Evolutionary conservation across 1,140 invertebrate species (phyloP), one percentile per base, ranked within the genome.

Genomic region (Psilanteris sp.): DNA sequence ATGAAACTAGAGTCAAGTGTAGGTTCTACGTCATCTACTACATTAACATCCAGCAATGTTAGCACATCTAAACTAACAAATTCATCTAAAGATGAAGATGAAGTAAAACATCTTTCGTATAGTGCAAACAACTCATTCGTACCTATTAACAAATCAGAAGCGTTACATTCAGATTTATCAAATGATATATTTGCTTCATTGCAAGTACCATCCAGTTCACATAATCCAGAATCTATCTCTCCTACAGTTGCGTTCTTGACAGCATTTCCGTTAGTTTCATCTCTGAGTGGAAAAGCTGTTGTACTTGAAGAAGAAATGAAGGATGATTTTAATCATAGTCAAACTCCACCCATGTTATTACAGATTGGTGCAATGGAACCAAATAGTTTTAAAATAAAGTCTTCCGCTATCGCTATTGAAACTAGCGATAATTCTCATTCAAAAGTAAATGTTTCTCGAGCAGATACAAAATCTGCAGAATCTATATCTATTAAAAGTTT

Each of bases 171-270:
- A 4, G 93, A 94, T 80, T 86, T 94, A 73, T 93, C 93, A 3
- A 92, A 93, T 81, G 93, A 94, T 79, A 91, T 94, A 72, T 91
- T 94, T 82, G 92, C 93, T 0, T 91, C 91, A 4, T 85, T 92
- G 43, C 91, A 92, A 81, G 91, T 92, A 10, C 90, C 91, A 10
- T 86, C 90, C 0, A 91, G 90, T 55, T 90, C 90, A 24, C 90
- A 92, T 68, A 91, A 92, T 83, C 89, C 91, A 0, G 91, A 92
- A 78, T 92, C 91, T 5, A 93, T 93, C 68, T 94, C 93, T 10
- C 93, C 93, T 6, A 94, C 93, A 5, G 93, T 93, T 14, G 93
- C 93, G 4, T 94, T 94, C 81, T 83, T 94, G 10, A 90, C 93
- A 83, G 92, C 93, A 4, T 94, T 94, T 77, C 93, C 93, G 1